Base-by-base conservation (phyloP, 2,113 vertebrate species). In the Hypanus sabinus region DNA sequence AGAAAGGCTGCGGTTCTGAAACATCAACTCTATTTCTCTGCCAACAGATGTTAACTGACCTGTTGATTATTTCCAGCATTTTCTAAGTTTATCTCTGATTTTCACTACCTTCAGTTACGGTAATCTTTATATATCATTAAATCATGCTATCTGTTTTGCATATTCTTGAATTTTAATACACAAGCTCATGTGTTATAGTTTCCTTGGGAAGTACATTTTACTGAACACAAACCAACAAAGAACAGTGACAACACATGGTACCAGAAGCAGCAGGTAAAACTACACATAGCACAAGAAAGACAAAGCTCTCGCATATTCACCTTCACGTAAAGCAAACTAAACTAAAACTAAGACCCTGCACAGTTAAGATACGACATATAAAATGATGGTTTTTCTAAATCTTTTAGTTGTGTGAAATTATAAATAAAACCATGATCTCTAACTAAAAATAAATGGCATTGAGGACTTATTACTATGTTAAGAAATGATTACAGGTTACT, bases 301-400 rank as follows among this genome's bases (percentile, higher is more conserved):
- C 91, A 93, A 93, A 27, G 73, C 91, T 93, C 68, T 33, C 65
- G 22, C 91, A 73, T 73, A 55, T 36, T 93, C 65, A 93, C 36
- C 91, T 93, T 93, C 70, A 93, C 91, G 55, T 24, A 30, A 93
- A 93, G 91, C 91, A 93, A 73, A 93, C 68, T 73, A 93, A 71
- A 93, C 68, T 73, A 93, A 71, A 93, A 70, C 91, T 75, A 65
- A 93, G 30, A 93, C 46, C 91, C 27, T 93, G 68, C 91, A 30
- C 91, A 75, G 9, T 9, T 65, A 88, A 65, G 85, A 68, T 65
- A 92, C 20, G 33, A 36, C 22, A 92, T 70, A 92, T 70, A 68
- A 91, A 91, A 36, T 92, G 3, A 38, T 24, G 9, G 11, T 9
- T 30, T 92, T 83, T 60, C 27, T 75, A 93, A 30, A 75, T 22